These are phyloP conservation scores for Trichogramma evanescens DNA, from an alignment of 2,888 invertebrate genomes.

Conservation along the genomic window DNA sequence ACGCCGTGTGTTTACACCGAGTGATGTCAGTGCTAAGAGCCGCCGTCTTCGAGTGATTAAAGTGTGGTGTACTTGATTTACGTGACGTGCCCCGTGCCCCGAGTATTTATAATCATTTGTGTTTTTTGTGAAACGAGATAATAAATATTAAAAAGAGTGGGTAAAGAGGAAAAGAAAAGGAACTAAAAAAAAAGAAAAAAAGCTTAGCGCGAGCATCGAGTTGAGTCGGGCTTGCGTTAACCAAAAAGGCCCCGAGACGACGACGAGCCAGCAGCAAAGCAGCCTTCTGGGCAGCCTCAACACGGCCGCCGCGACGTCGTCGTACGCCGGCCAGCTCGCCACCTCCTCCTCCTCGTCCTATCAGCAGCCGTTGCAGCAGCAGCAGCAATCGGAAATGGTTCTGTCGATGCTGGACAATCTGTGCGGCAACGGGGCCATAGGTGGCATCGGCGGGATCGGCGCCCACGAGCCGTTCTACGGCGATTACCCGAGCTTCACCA, in stretches of 20 bases:
- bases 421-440: conserved; percentile 3
- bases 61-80: too few relatives aligned
- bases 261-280: background rate
- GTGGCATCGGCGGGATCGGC: conserved; percentile 33
- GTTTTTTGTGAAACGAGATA: too few relatives aligned
- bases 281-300: conserved; percentile 7
- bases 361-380: conserved; percentile 29
- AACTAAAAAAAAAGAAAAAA: too few relatives aligned
- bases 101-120: too few relatives aligned
- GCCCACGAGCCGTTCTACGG: conserved; percentile 68
- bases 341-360: conserved; percentile 1
- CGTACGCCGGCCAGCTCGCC: conserved; percentile 7
- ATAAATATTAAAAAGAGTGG: too few relatives aligned
- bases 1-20: too few relatives aligned
- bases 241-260: background rate
- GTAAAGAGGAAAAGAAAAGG: too few relatives aligned
- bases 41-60: too few relatives aligned
- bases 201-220: too few relatives aligned
- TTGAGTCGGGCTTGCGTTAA: too few relatives aligned
- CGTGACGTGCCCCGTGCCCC: too few relatives aligned
- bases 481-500: conserved; percentile 49
- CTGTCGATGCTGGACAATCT: conserved; percentile 64
- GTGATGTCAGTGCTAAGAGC: too few relatives aligned
- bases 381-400: conserved; percentile 62
- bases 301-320: conserved; percentile 3